Percentiles rank a stretch among this genome's conserved stretches.
phyloP scores from a whole-genome alignment of 2,797 vertebrate genomes.

The Fundulus diaphanus region DNA sequence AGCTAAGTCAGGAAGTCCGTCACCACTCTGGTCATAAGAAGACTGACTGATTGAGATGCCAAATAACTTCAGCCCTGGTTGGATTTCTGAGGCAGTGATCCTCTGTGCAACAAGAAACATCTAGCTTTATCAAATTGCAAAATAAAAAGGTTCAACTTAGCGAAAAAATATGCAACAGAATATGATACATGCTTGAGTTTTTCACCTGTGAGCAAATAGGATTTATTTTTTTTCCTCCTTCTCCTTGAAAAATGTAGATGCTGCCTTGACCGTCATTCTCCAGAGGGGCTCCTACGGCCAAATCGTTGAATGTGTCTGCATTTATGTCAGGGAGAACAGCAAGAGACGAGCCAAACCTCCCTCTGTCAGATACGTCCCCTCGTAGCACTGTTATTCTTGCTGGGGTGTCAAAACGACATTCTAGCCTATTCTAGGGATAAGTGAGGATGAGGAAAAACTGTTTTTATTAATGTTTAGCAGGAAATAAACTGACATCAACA shows the following conservation, averaged over 20 bases:
- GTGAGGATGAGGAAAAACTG: no score
- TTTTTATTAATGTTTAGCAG: no score
- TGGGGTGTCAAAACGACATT: no score
- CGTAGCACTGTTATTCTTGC: no score
- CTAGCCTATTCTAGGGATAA: no score
- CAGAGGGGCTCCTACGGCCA: conserved; percentile 82
- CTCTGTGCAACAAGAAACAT: conserved; percentile 58
- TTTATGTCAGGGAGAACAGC: no score
- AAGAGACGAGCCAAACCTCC: no score
- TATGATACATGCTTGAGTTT: neutral
- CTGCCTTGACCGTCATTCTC: conserved; percentile 78
- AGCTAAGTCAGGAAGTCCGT: conserved; percentile 80
- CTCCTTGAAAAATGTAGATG: conserved; percentile 81
- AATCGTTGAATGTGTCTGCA: no score
- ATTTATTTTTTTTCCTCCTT: conserved; percentile 38
- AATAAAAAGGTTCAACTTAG: neutral
- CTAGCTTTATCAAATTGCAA: neutral
- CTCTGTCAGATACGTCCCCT: no score
- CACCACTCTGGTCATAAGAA: conserved; percentile 79
- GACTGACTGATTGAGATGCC: conserved; percentile 81
- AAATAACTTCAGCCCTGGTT: conserved; percentile 74
- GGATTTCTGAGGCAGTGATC: conserved; percentile 70
- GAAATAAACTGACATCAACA: no score
- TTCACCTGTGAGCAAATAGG: conserved; percentile 77
- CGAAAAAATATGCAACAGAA: no score